phyloP scores from a whole-genome alignment of 2,113 vertebrate species.

The Scatophagus argus region DNA sequence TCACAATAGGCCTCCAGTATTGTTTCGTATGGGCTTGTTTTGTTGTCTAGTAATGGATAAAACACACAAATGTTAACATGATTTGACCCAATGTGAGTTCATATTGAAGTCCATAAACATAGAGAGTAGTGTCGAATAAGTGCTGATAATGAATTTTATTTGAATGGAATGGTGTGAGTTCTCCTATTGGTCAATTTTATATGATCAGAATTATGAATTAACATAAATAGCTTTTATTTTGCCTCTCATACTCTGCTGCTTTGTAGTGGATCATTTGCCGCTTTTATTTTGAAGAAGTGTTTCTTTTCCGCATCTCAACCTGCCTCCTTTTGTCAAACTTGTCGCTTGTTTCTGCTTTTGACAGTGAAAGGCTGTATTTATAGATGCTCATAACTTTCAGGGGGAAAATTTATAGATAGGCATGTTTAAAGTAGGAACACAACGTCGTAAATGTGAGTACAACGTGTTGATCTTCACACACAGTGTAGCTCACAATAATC shows the following conservation, averaged over 20 bases:
- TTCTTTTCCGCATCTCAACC: neutral
- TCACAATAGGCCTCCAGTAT: too few relatives aligned
- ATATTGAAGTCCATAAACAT: neutral
- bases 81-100: neutral
- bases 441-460: neutral
- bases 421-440: neutral
- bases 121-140: neutral
- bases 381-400: neutral
- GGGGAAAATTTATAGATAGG: neutral
- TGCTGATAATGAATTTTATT: neutral
- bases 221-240: neutral
- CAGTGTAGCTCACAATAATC: neutral
- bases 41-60: neutral
- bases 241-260: fast-evolving
- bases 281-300: conserved; percentile 41
- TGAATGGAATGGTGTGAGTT: neutral
- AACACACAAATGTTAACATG: neutral
- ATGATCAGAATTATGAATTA: neutral
- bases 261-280: neutral
- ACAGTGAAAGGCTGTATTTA: neutral
- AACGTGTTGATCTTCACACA: neutral
- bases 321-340: neutral
- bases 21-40: fast-evolving
- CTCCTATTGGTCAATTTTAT: neutral
- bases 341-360: neutral